Conservation (phyloP, 1,140 invertebrate genomes). For the Coptotermes formosanus region DNA sequence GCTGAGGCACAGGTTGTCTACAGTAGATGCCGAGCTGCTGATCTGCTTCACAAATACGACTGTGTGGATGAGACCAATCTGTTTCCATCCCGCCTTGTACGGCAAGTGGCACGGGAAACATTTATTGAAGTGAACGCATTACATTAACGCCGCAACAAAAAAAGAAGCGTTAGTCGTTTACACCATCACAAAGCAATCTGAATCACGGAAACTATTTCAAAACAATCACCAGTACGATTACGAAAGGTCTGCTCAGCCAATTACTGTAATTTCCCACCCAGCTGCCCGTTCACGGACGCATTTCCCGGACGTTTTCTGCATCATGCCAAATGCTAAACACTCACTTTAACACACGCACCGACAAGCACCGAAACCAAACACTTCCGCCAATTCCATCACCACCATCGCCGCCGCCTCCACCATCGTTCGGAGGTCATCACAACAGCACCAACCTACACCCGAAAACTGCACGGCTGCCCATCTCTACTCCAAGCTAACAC, state of each 20-base stretch:
- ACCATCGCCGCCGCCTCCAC: neutral
- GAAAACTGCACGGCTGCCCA: neutral
- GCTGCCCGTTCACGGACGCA: no score
- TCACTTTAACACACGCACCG: neutral
- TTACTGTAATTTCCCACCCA: no score
- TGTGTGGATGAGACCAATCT: conserved; percentile 23
- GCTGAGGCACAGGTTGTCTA: neutral
- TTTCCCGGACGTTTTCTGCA: no score
- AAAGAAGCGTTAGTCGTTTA: no score
- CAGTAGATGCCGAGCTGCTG: neutral
- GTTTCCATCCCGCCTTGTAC: conserved; percentile 22
- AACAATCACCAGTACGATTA: no score
- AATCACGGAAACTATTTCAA: no score
- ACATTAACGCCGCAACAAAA: neutral
- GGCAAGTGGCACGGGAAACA: neutral
- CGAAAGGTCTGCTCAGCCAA: no score
- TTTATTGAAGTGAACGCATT: neutral
- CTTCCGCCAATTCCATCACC: neutral
- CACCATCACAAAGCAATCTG: no score
- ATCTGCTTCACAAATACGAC: neutral
- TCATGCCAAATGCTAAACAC: no score
- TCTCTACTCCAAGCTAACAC: neutral
- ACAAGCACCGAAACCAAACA: neutral
- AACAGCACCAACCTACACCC: neutral
- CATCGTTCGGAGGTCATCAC: neutral